Conservation (phyloP, 2,888 invertebrate genomes). For the Drosophila vallismaia region DNA sequence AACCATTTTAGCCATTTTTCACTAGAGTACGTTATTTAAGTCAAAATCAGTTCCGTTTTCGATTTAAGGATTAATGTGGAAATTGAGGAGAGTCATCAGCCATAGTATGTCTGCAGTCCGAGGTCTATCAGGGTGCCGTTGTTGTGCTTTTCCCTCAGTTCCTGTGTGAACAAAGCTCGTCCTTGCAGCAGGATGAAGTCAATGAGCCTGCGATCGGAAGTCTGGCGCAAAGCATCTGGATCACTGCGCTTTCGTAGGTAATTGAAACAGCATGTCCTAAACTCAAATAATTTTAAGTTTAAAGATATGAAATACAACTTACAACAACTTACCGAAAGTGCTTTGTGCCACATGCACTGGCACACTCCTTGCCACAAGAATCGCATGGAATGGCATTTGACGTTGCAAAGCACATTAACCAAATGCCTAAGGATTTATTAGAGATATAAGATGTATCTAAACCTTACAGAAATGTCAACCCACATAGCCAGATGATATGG, state of each 20-base stretch:
- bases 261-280: conserved; percentile 88
- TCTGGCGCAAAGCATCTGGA: conserved; percentile 74
- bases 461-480: conserved; percentile 40
- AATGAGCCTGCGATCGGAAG: conserved; percentile 79
- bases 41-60: conserved; percentile 13
- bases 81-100: conserved; percentile 35
- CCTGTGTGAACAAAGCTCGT: conserved; percentile 78
- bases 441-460: background rate
- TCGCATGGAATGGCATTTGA: conserved; percentile 85
- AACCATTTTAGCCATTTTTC: conserved; percentile 23
- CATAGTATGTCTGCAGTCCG: conserved; percentile 69
- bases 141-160: conserved; percentile 59
- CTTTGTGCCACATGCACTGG: conserved; percentile 87
- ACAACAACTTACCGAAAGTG: conserved; percentile 84
- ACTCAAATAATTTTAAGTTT: background rate
- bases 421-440: conserved; percentile 56
- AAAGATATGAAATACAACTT: background rate
- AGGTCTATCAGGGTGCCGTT: conserved; percentile 68
- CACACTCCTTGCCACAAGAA: conserved; percentile 87
- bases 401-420: conserved; percentile 62
- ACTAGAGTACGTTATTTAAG: background rate
- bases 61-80: background rate
- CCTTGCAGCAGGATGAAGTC: conserved; percentile 82
- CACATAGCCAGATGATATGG: conserved; percentile 66
- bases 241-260: conserved; percentile 86